These are phyloP conservation scores for Hypanus sabinus DNA, from an alignment of 2,113 vertebrate species.

Conservation along the genomic window DNA sequence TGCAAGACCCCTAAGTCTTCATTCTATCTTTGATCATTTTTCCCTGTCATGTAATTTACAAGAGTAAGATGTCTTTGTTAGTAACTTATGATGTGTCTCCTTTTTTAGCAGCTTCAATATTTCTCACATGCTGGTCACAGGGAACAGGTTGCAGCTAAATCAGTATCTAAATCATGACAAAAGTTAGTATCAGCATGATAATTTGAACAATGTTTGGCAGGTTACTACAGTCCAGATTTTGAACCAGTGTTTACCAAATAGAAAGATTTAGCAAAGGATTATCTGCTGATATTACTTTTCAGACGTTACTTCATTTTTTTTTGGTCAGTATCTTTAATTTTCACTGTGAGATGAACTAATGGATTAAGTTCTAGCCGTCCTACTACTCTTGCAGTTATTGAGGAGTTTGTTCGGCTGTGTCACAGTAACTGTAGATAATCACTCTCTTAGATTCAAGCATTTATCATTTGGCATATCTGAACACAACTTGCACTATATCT, in stretches of 20 bases:
- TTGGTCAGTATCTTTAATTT: background rate
- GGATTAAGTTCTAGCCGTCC: background rate
- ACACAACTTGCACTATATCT: background rate
- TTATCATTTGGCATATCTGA: background rate
- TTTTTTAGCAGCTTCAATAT: background rate
- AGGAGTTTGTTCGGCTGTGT: background rate
- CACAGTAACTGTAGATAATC: background rate
- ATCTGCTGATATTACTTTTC: background rate
- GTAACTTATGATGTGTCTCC: background rate
- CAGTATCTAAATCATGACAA: background rate
- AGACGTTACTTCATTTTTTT: background rate
- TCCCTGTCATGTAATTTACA: background rate
- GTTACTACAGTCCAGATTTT: background rate
- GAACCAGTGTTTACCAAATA: background rate
- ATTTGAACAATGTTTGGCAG: background rate
- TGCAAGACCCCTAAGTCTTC: background rate
- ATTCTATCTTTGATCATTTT: background rate
- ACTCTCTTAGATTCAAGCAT: background rate
- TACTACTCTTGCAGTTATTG: background rate
- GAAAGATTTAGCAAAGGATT: background rate
- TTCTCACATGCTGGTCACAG: background rate
- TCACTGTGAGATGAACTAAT: background rate
- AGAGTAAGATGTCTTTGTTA: background rate
- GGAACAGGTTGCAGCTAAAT: background rate
- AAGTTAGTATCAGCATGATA: background rate